Base-by-base conservation (phyloP, 2,888 invertebrate species). In the Drosophila subquinaria region DNA sequence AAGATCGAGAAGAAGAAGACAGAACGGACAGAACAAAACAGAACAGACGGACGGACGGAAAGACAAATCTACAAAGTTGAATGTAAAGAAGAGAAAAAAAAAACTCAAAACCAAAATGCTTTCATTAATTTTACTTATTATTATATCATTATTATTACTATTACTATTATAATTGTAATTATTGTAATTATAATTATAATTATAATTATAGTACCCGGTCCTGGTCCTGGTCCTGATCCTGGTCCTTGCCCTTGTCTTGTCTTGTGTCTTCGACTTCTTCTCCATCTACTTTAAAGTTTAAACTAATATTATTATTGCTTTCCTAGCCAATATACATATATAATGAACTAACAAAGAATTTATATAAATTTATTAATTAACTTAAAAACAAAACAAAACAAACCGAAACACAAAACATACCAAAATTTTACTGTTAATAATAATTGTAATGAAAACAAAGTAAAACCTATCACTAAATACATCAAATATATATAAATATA, bases 371-470 rank as follows among this genome's bases (percentile, higher is more conserved):
- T 65, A 66, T 68, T 59, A 59, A 65, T 15, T 40, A 70, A 71
- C 36, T 47, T 48, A 45, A 38, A 45, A 30, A 33, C 47, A 38
- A 59, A 73, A 20, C 38, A 76, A 56, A 72, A 77, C 66, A 75
- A 76, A 76, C 68, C 73, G 62, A 79, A 76, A 83, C 79, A 82
- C 79, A 79, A 79, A 83, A 73, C 82, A 82, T 88, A 88, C 84
- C 84, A 84, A 88, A 84, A 81, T 81, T 79, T 73, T 79, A 81
- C 70, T 83, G 78, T 81, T 81, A 76, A 76, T 70, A 42, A 40
- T 67, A 50, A 60, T 61, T 51, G 59, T 10, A 61, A 50, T 47
- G 43, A 30, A 56, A 52, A 56, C 27, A 52, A 61, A 69, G 17
- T 40, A 27, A 59, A 52, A 42, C 23, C 55, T 60, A 77, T 61